Conservation (phyloP, 2,113 vertebrate genomes). For the Oxygymnocypris stewartii region DNA sequence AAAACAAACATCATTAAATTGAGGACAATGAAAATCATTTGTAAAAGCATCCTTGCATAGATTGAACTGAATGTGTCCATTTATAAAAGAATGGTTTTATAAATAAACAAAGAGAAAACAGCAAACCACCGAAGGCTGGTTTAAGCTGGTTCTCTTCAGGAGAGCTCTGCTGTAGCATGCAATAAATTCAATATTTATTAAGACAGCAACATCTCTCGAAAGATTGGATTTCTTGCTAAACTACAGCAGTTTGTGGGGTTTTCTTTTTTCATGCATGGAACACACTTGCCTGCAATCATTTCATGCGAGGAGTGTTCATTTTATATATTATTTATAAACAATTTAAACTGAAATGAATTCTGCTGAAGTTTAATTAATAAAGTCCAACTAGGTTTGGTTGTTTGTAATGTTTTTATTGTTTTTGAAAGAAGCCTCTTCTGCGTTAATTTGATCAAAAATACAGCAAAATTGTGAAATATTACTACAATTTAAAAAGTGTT, state of each 20-base stretch:
- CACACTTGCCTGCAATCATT: background rate
- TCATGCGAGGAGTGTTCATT: background rate
- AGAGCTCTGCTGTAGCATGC: background rate
- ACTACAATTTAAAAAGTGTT: background rate
- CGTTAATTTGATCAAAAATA: background rate
- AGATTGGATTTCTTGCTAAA: background rate
- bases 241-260: background rate
- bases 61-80: too few species aligned
- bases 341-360: background rate
- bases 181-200: background rate
- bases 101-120: too few species aligned
- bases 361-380: background rate
- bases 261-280: background rate
- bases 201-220: background rate
- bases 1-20: background rate
- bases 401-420: background rate
- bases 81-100: too few species aligned
- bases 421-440: background rate
- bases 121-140: too few species aligned
- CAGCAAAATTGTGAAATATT: background rate
- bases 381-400: background rate
- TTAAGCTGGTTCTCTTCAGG: too few species aligned
- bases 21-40: background rate
- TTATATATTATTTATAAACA: background rate
- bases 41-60: too few species aligned